phyloP scores from a whole-genome alignment of 2,797 vertebrate species.

The Hapalemur alaotrensis region DNA sequence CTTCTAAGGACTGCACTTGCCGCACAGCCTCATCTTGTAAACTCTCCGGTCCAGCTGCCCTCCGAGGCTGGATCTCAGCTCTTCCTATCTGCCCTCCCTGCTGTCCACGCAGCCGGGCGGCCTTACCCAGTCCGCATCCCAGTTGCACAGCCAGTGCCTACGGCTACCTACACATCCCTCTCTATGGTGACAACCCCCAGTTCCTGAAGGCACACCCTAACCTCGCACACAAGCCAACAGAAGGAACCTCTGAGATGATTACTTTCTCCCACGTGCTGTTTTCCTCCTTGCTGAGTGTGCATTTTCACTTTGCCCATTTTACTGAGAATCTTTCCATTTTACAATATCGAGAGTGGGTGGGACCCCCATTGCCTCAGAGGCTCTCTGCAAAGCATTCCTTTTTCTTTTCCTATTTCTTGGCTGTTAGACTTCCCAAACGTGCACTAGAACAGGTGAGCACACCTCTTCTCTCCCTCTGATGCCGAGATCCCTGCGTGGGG shows the following conservation, averaged over 20 bases:
- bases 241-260: background rate
- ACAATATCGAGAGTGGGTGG: background rate
- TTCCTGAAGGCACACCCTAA: background rate
- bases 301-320: background rate
- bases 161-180: background rate
- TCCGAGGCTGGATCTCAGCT: background rate
- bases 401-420: background rate
- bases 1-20: background rate
- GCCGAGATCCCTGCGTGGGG: rapidly evolving
- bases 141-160: no score
- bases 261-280: background rate
- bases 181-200: background rate
- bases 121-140: no score
- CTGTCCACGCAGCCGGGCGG: no score
- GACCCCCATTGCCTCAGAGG: background rate
- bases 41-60: background rate
- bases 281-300: background rate
- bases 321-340: background rate
- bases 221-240: background rate
- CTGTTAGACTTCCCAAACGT: background rate
- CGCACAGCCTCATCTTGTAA: background rate
- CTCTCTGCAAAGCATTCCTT: background rate
- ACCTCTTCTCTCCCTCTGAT: background rate
- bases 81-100: background rate
- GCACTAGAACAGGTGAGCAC: rapidly evolving